Evolutionary conservation across 2,113 vertebrate species (phyloP).

Genomic region (Ornithorhynchus anatinus): DNA sequence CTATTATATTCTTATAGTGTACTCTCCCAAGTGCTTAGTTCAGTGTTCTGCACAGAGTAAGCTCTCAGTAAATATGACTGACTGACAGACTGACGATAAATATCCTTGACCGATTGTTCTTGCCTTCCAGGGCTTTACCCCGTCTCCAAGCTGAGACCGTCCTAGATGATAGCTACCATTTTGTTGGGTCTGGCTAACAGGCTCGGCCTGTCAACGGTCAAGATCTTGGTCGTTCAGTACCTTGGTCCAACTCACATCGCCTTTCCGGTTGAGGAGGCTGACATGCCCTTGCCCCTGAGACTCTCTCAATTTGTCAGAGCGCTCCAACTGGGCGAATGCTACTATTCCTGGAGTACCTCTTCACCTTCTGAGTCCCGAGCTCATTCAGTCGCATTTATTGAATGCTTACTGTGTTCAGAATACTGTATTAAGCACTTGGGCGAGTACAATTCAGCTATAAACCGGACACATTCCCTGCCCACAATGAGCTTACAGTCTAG

Average conservation of each 20-base stretch:
- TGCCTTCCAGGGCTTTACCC: slow-evolving; percentile 45
- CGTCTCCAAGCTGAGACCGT: slow-evolving; percentile 32
- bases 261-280: slow-evolving; percentile 57
- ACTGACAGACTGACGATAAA: too few species aligned
- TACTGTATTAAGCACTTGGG: too few species aligned
- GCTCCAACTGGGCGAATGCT: slow-evolving; percentile 38
- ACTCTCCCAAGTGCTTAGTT: too few species aligned
- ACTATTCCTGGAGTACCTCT: background rate
- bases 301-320: slow-evolving; percentile 41
- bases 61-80: too few species aligned
- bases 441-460: too few species aligned
- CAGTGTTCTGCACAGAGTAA: too few species aligned
- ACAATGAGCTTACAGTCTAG: too few species aligned
- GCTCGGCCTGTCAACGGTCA: slow-evolving; percentile 24
- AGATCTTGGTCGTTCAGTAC: slow-evolving; percentile 29
- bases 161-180: slow-evolving; percentile 53
- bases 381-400: too few species aligned
- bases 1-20: too few species aligned
- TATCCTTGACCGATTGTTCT: slow-evolving; percentile 41
- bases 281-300: slow-evolving; percentile 19
- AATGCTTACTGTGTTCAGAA: too few species aligned
- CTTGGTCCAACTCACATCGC: slow-evolving; percentile 28
- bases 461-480: too few species aligned
- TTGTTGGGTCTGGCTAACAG: slow-evolving; percentile 19
- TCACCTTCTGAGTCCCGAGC: slow-evolving; percentile 21